phyloP scores from a whole-genome alignment of 2,797 vertebrate genomes.

The Phrynocephalus vlangalii region DNA sequence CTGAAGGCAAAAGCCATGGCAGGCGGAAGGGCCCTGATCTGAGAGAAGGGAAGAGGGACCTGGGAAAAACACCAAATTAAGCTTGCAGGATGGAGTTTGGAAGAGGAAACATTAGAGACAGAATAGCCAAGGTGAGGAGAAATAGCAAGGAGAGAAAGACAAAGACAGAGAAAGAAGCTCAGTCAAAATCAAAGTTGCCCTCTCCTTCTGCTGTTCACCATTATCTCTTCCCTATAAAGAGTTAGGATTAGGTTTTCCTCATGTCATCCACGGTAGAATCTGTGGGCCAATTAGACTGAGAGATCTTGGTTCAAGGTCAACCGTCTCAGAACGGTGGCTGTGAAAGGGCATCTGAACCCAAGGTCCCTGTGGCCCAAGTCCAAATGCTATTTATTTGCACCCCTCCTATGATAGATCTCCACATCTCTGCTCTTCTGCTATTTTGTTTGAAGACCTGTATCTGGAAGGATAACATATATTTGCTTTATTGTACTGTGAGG shows the following conservation, averaged over 20 bases:
- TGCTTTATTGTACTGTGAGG: background rate
- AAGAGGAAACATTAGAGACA: background rate
- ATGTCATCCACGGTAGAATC: background rate
- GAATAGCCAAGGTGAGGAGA: background rate
- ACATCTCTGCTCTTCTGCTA: background rate
- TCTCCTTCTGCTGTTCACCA: background rate
- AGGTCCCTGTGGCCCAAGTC: background rate
- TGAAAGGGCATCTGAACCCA: background rate
- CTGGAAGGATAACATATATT: background rate
- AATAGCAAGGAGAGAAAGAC: background rate
- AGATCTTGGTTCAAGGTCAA: background rate
- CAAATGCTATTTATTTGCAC: background rate
- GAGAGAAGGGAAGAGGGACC: background rate
- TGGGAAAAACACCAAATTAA: no score
- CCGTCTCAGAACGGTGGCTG: background rate
- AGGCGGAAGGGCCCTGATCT: background rate
- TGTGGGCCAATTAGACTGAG: background rate
- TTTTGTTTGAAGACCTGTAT: background rate
- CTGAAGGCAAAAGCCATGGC: background rate
- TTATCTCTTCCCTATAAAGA: background rate
- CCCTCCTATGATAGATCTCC: background rate
- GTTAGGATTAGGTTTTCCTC: background rate
- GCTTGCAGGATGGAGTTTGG: background rate
- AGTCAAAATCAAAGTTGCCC: background rate
- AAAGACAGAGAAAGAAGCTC: background rate